Base-by-base conservation (phyloP, 2,113 vertebrate species). In the Lasiurus borealis region DNA sequence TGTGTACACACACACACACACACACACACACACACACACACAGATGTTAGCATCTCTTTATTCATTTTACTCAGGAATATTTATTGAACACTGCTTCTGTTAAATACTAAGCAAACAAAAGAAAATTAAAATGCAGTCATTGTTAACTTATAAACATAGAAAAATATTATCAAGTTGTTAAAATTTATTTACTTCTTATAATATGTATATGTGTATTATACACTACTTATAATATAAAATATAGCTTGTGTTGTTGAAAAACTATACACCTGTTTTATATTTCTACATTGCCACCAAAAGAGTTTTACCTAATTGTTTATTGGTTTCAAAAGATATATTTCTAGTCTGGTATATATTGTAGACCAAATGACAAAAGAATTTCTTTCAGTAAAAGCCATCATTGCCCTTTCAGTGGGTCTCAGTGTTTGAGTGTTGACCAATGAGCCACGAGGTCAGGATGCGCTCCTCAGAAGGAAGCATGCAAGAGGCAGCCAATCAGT, bases 101-200 rank as follows among this genome's bases (percentile, higher is more conserved):
- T 73, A 68, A 66, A 93, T 76, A 69, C 46, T 52, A 62, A 76
- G 21, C 76, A 59, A 85, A 44, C 50, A 36, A 85, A 71, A 88
- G n/a, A 72, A 92, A 92, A 92, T 78, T 75, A 93, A 66, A 36
- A 59, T 82, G 23, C 1, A 85, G 7, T 88, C 14, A 71, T 85
- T 62, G 6, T 25, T 85, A 8, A 48, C 54, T 76, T 46, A 72
- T 66, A 76, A 90, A 71, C 34, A 64, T 14, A 46, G 31, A 88
- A 90, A 80, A 46, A 36, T 80, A 2, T 29, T 78, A 72, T n/a
- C 29, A 4, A 82, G 29, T 34, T 54, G 21, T 50, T 76, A 34
- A 77, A 68, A 59, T 14, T 0, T 25, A 62, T 69, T 40, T 54
- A 18, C 2, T 9, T 27, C 16, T 69, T 90, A 4, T 50, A 81